Evolutionary conservation across 1,140 invertebrate species (phyloP), one percentile per base, ranked within the genome.

Genomic region (Drosophila burlai): DNA sequence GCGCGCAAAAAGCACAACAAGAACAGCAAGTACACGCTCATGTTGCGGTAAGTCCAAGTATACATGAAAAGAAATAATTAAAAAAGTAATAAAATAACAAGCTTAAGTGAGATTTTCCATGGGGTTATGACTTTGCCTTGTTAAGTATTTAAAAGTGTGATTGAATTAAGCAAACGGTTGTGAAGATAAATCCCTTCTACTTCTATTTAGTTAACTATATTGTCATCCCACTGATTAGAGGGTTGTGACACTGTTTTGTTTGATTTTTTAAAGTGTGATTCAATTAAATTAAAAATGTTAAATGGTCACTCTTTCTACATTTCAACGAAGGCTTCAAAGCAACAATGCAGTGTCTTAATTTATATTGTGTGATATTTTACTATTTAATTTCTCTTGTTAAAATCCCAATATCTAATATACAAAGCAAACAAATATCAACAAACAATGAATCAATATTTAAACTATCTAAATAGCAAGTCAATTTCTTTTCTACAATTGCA

Each of bases 1-100:
- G 92, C 92, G 76, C 92, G 90, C 45, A 93, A 95, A 87, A 91
- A 94, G 54, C 94, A 96, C 89, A 95, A 95, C 43, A 94, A 96
- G 80, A 97, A 97, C 91, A 94, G 95, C 55, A 97, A 97, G 90
- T 97, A 97, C 93, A 94, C 97, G 71, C 93, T 97, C 76, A 95
- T 97, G 95, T 93, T 98, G 66, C 95, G 96, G 60, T 94, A 84
- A 92, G 91, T 83, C 24, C 15, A 60, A 10, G 18, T 34, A 5
- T 50, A 24, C 38, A 21, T 0, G 1, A 13, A 52, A 3, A 31
- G 4, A 64, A 50, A 57, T 16, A 3, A 16, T 24, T 43, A n/a
- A 13, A 61, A 61, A 26, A 10, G 5, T 2, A 10, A 42, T 4
- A 4, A 45, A 52, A 42, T 36, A 10, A 16, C 6, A 4, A 2